Evolutionary conservation across 2,888 invertebrate genomes (phyloP).

Genomic region (Eulithis testata): DNA sequence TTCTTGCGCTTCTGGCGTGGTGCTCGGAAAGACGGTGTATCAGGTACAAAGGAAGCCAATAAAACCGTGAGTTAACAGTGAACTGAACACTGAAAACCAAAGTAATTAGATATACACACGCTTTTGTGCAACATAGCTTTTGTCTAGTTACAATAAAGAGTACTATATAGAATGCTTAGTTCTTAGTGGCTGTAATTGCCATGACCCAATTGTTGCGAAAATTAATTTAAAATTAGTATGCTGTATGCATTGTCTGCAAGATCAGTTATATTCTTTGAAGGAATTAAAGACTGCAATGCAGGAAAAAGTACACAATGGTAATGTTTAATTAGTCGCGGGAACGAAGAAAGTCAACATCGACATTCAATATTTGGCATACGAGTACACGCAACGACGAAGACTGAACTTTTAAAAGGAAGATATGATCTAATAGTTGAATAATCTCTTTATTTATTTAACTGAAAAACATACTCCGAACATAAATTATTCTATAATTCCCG

Average conservation of each 20-base stretch:
- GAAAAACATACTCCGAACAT: constrained; percentile 44
- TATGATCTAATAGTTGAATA: not conserved
- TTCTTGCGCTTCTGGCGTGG: too few relatives aligned
- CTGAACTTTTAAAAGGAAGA: not conserved
- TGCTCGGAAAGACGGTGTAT: too few relatives aligned
- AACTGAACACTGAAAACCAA: too few relatives aligned
- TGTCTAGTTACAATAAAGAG: not conserved
- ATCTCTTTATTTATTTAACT: constrained; percentile 14
- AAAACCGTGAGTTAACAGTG: too few relatives aligned
- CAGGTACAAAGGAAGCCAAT: too few relatives aligned
- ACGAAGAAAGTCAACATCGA: too few relatives aligned
- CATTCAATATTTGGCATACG: too few relatives aligned
- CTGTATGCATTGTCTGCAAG: constrained; percentile 1
- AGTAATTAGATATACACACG: too few relatives aligned
- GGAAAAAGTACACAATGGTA: not conserved
- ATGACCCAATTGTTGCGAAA: constrained; percentile 18
- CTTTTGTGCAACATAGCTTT: too few relatives aligned
- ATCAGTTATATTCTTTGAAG: constrained; percentile 12
- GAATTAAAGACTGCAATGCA: constrained; percentile 7
- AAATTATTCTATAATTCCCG: constrained; percentile 53
- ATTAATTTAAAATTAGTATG: constrained; percentile 8
- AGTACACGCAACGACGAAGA: too few relatives aligned
- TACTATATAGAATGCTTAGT: not conserved
- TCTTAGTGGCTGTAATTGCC: constrained; percentile 8
- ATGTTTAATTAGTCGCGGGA: too few relatives aligned